Percentiles rank a stretch among this genome's conserved stretches.
phyloP scores from a whole-genome alignment of 2,113 vertebrate genomes.

The Dipodomys ordii region DNA sequence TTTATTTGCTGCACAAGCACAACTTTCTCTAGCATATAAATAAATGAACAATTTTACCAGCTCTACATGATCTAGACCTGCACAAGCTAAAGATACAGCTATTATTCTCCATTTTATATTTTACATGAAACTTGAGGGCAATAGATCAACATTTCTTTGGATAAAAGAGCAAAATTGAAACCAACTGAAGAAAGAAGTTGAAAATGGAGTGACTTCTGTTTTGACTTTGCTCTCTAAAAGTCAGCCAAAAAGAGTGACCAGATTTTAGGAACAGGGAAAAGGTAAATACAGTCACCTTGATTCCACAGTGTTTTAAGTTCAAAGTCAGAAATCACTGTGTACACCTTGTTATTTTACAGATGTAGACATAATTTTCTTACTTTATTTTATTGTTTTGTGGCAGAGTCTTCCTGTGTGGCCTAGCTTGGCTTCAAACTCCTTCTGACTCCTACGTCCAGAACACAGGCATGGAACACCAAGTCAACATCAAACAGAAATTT shows the following conservation, averaged over 20 bases:
- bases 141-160: neutral
- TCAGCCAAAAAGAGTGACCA: neutral
- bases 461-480: neutral
- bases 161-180: slow-evolving; percentile 19
- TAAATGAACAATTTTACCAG: neutral
- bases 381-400: neutral
- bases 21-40: neutral
- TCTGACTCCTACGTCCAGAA: neutral
- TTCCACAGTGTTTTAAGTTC: neutral
- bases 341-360: neutral
- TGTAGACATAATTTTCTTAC: neutral
- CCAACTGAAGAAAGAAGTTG: neutral
- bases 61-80: neutral
- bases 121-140: slow-evolving; percentile 33
- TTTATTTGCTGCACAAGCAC: neutral
- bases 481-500: too few species aligned
- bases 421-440: neutral
- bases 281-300: neutral
- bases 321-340: neutral
- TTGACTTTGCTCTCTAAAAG: neutral
- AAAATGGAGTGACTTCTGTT: neutral
- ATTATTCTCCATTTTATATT: neutral
- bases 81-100: neutral
- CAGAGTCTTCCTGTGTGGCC: neutral
- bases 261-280: neutral